These are phyloP conservation scores for Eilema sororculum DNA, from an alignment of 2,888 invertebrate genomes.

Conservation along the genomic window DNA sequence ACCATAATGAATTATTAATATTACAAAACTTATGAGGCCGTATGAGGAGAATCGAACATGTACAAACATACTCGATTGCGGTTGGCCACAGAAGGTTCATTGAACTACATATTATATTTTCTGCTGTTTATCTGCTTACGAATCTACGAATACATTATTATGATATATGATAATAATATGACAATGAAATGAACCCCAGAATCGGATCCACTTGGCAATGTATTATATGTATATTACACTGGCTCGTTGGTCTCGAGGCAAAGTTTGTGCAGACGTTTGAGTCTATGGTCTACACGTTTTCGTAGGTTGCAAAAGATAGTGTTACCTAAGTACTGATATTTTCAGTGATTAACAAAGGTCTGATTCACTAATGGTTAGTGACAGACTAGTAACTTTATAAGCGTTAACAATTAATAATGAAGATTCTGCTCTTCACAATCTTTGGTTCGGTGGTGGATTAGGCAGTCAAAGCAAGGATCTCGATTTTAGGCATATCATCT, in stretches of 20 bases:
- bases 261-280: not conserved
- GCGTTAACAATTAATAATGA: no score
- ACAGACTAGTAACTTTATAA: no score
- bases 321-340: no score
- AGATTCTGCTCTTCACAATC: no score
- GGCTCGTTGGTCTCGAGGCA: not conserved
- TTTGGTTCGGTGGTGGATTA: no score
- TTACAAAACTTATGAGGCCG: not conserved
- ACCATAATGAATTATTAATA: not conserved
- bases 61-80: not conserved
- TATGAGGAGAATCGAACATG: not conserved
- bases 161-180: not conserved
- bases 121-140: constrained; percentile 4
- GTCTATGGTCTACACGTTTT: not conserved
- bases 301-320: no score
- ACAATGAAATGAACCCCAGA: not conserved
- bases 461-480: no score
- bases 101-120: constrained; percentile 1
- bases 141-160: not conserved
- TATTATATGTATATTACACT: not conserved
- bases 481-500: no score
- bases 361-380: not conserved
- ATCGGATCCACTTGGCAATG: not conserved
- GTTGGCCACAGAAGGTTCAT: not conserved
- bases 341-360: not conserved